Base-by-base conservation (phyloP, 2,888 invertebrate genomes). In the Polymixis flavicincta region DNA sequence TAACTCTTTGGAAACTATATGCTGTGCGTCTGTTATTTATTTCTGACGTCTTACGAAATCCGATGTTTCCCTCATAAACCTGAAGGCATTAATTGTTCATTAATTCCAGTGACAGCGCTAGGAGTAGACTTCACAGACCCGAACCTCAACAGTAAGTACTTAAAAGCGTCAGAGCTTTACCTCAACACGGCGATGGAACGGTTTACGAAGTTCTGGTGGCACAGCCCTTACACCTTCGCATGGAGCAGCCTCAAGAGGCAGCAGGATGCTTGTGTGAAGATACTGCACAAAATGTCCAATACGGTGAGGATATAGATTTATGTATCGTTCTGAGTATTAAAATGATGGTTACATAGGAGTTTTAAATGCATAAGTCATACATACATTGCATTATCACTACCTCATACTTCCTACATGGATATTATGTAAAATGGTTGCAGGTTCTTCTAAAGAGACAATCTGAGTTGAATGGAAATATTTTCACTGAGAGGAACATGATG, bases 1-100 rank as follows among this genome's bases (percentile, higher is more conserved):
- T 68, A 94, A 94, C 68, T 92, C 94, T 4, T 85, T 95, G 83
- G 94, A 95, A 77, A 94, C 95, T 52, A 94, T 95, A 80, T 95
- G 95, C 80, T 88, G 95, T 95, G 82, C n/a, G n/a, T n/a, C n/a
- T n/a, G n/a, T n/a, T n/a, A n/a, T n/a, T n/a, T n/a, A n/a, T n/a
- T n/a, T n/a, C n/a, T n/a, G n/a, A n/a, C n/a, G n/a, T n/a, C n/a
- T n/a, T n/a, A n/a, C n/a, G n/a, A n/a, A n/a, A n/a, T n/a, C n/a
- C n/a, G n/a, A n/a, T n/a, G n/a, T n/a, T n/a, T n/a, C n/a, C n/a
- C n/a, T n/a, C n/a, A n/a, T n/a, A n/a, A n/a, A n/a, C n/a, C n/a
- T n/a, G n/a, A n/a, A n/a, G n/a, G n/a, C n/a, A n/a, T n/a, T n/a
- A n/a, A n/a, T n/a, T n/a, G n/a, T n/a, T n/a, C n/a, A n/a, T n/a